These are phyloP conservation scores for Epinotia nisella DNA, from an alignment of 2,888 invertebrate species.

Conservation along the genomic window DNA sequence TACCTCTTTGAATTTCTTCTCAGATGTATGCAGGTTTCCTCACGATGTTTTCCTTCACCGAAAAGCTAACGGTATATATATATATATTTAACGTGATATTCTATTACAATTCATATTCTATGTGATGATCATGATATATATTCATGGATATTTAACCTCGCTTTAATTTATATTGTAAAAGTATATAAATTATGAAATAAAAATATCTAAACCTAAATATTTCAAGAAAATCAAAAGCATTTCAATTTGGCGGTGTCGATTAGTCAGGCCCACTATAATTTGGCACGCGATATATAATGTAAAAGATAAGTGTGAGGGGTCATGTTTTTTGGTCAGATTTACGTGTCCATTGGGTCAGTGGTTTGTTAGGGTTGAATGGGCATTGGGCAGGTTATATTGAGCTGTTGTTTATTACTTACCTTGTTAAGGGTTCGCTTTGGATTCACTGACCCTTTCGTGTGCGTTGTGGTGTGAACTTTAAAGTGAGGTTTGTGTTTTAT, in stretches of 20 bases:
- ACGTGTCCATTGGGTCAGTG: constrained; percentile 49
- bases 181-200: too few species aligned
- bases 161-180: too few species aligned
- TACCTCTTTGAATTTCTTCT: too few species aligned
- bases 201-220: too few species aligned
- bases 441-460: constrained; percentile 32
- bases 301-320: neutral
- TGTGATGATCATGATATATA: too few species aligned
- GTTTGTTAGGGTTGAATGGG: constrained; percentile 29
- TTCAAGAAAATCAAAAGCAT: constrained; percentile 4
- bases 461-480: neutral
- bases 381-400: constrained; percentile 22
- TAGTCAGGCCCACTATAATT: neutral
- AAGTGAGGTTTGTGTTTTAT: constrained; percentile 6
- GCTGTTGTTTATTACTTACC: constrained; percentile 41
- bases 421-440: constrained; percentile 24
- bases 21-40: too few species aligned
- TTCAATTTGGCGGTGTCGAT: constrained; percentile 4
- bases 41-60: too few species aligned
- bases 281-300: neutral
- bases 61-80: too few species aligned
- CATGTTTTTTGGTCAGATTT: neutral
- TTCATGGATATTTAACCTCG: too few species aligned
- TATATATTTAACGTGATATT: too few species aligned
- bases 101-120: too few species aligned